Evolutionary conservation across 2,888 invertebrate genomes (phyloP).

Genomic region (Hirtodrosophila cameraria): DNA sequence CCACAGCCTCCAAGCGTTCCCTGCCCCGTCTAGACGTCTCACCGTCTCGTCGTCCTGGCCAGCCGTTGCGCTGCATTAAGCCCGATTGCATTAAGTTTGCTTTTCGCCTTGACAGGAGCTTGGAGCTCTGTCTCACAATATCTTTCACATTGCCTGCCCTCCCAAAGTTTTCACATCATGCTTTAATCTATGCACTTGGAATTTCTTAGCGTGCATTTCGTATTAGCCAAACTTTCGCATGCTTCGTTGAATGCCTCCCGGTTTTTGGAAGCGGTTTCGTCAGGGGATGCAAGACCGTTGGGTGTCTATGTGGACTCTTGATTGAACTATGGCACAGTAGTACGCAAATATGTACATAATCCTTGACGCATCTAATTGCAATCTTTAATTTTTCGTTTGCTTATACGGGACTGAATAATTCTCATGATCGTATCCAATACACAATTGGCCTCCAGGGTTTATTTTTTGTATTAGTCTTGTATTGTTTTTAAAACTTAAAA

Average conservation of each 20-base stretch:
- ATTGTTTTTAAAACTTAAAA: too few relatives aligned
- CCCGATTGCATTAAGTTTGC: conserved; percentile 80
- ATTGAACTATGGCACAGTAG: conserved; percentile 62
- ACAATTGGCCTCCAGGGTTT: too few relatives aligned
- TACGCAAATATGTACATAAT: neutral
- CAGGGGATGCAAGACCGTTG: conserved; percentile 13
- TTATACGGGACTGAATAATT: too few relatives aligned
- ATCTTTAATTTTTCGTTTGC: neutral
- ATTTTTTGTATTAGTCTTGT: too few relatives aligned
- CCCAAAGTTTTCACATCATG: conserved; percentile 17
- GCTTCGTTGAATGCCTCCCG: conserved; percentile 61
- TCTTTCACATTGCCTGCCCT: neutral
- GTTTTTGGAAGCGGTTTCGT: conserved; percentile 15
- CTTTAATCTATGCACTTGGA: conserved; percentile 72
- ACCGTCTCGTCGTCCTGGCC: conserved; percentile 42
- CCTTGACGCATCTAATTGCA: too few relatives aligned
- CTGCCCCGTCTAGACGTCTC: conserved; percentile 5
- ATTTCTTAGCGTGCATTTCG: conserved; percentile 74
- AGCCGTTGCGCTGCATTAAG: conserved; percentile 72
- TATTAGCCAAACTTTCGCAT: conserved; percentile 79
- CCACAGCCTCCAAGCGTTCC: neutral
- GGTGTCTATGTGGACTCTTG: conserved; percentile 27
- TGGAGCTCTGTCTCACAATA: neutral
- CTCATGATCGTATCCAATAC: too few relatives aligned
- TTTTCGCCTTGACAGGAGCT: conserved; percentile 52